Conservation (phyloP, 2,113 vertebrate genomes). For the Alouatta palliata region DNA sequence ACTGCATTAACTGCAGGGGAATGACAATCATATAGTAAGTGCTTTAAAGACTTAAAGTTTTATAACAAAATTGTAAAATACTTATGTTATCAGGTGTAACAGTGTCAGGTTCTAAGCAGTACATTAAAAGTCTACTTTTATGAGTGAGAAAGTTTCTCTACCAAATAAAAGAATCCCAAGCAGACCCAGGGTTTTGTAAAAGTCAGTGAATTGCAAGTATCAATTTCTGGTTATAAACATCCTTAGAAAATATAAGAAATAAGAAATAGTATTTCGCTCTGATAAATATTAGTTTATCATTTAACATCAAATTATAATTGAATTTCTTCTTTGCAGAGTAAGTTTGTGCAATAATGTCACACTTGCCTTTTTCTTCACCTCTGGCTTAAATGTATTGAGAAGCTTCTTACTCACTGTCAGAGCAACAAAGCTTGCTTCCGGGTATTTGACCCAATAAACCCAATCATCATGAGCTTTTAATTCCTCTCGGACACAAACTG, state of each 20-base stretch:
- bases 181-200: neutral
- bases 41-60: slow-evolving; percentile 64
- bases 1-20: slow-evolving; percentile 71
- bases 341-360: slow-evolving; percentile 45
- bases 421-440: neutral
- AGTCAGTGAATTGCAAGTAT: neutral
- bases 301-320: slow-evolving; percentile 8
- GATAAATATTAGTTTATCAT: neutral
- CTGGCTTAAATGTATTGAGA: slow-evolving; percentile 60
- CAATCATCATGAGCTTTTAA: slow-evolving; percentile 66
- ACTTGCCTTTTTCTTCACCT: slow-evolving; percentile 74
- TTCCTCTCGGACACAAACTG: slow-evolving; percentile 68
- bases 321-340: neutral
- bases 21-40: slow-evolving; percentile 52
- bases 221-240: slow-evolving; percentile 21
- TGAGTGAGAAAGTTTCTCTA: slow-evolving; percentile 45
- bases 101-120: slow-evolving; percentile 60
- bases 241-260: slow-evolving; percentile 21
- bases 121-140: slow-evolving; percentile 70
- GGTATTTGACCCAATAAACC: slow-evolving; percentile 70
- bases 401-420: slow-evolving; percentile 68
- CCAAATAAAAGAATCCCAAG: slow-evolving; percentile 23
- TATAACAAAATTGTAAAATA: slow-evolving; percentile 74
- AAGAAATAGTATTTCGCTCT: neutral
- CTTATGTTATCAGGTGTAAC: slow-evolving; percentile 47